Evolutionary conservation across 2,797 vertebrate genomes (phyloP).

Genomic region (Morus bassanus): DNA sequence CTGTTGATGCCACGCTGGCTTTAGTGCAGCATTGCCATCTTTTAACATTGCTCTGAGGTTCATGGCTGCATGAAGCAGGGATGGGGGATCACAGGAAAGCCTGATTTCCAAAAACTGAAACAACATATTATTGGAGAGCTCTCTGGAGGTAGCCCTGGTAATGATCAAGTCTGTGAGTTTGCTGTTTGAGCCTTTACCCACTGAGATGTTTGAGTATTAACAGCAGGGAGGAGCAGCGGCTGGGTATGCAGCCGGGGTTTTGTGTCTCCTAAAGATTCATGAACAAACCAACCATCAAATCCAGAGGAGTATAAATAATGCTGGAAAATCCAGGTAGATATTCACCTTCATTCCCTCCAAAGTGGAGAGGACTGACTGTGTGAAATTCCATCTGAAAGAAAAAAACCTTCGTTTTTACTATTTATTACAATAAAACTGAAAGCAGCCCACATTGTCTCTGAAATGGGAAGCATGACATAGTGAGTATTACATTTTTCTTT

Average conservation of each 20-base stretch:
- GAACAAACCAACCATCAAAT: neutral
- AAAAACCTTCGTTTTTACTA: neutral
- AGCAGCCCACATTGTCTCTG: neutral
- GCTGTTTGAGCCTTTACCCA: neutral
- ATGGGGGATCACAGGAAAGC: neutral
- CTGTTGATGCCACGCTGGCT: neutral
- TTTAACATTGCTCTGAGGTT: neutral
- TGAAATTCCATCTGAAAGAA: neutral
- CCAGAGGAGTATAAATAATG: neutral
- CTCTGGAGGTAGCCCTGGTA: neutral
- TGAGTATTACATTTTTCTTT: conserved; percentile 27
- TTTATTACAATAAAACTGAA: conserved; percentile 23
- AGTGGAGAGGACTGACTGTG: neutral
- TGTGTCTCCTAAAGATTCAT: neutral
- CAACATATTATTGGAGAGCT: neutral
- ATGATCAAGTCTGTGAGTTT: neutral
- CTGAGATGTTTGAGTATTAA: neutral
- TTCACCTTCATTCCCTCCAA: neutral
- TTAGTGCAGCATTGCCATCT: neutral
- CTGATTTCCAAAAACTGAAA: neutral
- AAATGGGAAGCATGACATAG: neutral
- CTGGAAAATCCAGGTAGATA: neutral
- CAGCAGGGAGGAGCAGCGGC: neutral
- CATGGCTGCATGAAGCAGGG: neutral
- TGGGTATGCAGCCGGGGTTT: neutral